phyloP scores from a whole-genome alignment of 1,140 invertebrate species.

The Drosophila parvula region DNA sequence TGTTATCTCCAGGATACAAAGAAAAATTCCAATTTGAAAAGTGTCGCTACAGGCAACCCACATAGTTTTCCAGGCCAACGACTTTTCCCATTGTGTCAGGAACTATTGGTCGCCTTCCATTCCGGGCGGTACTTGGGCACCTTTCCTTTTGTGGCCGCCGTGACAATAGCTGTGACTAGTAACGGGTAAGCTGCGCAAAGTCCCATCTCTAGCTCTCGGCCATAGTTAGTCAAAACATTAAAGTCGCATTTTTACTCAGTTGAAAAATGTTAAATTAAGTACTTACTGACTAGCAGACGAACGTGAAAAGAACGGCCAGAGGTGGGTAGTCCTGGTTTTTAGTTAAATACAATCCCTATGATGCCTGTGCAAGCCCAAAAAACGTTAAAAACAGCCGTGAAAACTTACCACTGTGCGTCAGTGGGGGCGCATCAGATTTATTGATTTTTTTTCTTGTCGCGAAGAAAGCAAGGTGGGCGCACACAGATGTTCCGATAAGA shows the following conservation, averaged over 20 bases:
- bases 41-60: neutral
- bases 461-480: constrained; percentile 18
- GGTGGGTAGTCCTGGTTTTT: constrained; percentile 29
- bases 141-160: too few relatives aligned
- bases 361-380: too few relatives aligned
- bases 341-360: neutral
- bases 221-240: constrained; percentile 63
- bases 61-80: neutral
- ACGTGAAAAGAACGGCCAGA: constrained; percentile 35
- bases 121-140: neutral
- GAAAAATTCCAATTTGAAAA: neutral
- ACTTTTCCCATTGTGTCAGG: too few relatives aligned
- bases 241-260: constrained; percentile 61
- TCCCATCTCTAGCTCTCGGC: constrained; percentile 20
- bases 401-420: constrained; percentile 8
- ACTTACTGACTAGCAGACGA: constrained; percentile 18
- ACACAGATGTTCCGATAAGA: constrained; percentile 22
- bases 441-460: constrained; percentile 48
- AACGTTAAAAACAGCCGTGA: neutral
- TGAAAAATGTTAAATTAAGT: constrained; percentile 63
- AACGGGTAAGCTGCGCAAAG: neutral
- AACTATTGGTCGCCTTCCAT: too few relatives aligned
- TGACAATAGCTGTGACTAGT: constrained; percentile 2
- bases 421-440: constrained; percentile 19
- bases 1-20: constrained; percentile 5